phyloP scores from a whole-genome alignment of 2,888 invertebrate species.

The Tetanocera ferruginea region DNA sequence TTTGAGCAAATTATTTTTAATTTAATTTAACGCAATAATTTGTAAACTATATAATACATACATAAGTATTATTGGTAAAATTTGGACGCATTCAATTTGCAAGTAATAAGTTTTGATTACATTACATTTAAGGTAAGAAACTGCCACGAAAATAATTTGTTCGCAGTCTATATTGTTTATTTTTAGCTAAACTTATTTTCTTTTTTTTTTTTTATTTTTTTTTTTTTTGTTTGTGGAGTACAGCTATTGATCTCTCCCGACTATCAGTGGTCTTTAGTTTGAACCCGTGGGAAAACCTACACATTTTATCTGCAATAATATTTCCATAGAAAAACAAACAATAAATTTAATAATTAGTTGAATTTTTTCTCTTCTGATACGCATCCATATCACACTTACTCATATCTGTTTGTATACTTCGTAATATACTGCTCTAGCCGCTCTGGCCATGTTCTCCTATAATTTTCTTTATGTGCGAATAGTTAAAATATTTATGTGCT shows the following conservation, averaged over 20 bases:
- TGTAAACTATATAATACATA: no score
- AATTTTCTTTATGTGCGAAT: neutral
- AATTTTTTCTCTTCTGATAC: neutral
- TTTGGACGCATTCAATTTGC: no score
- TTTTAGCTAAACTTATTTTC: neutral
- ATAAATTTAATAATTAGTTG: neutral
- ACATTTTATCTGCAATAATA: neutral
- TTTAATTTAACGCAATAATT: no score
- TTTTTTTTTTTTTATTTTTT: no score
- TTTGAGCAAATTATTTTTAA: no score
- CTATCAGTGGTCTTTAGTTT: neutral
- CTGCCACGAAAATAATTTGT: neutral
- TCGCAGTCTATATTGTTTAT: neutral
- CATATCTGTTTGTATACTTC: neutral
- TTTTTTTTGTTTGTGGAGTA: no score
- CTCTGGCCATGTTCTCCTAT: no score
- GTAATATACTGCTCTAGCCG: no score
- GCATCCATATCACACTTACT: neutral
- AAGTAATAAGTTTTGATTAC: no score
- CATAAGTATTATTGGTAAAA: no score
- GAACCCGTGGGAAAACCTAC: neutral
- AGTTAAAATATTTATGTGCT: slow-evolving; percentile 20
- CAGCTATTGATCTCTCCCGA: neutral
- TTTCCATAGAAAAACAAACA: neutral
- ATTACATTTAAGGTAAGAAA: no score